These are phyloP conservation scores for Corythaeola cristata DNA, from an alignment of 2,113 vertebrate genomes.

Conservation along the genomic window DNA sequence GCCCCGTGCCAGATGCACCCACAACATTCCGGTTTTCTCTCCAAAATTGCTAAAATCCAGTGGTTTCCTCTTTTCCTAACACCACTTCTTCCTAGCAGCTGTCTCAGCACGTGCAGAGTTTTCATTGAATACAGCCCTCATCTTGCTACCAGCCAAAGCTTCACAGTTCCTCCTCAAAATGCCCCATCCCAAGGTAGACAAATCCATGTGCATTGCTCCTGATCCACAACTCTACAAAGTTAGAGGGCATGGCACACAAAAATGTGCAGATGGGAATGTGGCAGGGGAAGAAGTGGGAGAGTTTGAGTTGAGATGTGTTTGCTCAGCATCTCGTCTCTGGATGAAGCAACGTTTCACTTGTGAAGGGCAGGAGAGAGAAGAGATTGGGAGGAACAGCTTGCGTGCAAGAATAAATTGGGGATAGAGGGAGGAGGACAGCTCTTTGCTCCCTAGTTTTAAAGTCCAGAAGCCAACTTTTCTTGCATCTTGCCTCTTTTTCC, in stretches of 20 bases:
- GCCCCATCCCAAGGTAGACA: neutral
- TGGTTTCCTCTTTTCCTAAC: neutral
- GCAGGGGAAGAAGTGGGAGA: constrained; percentile 23
- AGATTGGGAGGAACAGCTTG: neutral
- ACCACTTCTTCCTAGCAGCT: neutral
- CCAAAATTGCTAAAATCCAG: neutral
- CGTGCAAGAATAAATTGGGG: neutral
- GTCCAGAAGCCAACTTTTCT: neutral
- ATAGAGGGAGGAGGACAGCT: neutral
- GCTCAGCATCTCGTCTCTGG: neutral
- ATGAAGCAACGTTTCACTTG: neutral
- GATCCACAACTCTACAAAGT: fast-evolving
- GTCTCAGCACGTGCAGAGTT: neutral
- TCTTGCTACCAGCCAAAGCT: neutral
- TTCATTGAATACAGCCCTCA: neutral
- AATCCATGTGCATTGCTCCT: neutral
- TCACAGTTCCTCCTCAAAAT: neutral
- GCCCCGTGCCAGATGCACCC: neutral
- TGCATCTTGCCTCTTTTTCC: neutral
- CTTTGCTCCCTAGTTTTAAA: neutral
- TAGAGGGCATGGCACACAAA: neutral
- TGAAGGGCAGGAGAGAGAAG: neutral
- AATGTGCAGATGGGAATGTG: neutral
- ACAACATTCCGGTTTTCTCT: neutral
- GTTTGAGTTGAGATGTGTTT: neutral